Percentiles rank a stretch among this genome's conserved stretches.
Evolutionary conservation across 2,113 vertebrate genomes (phyloP).

Genomic region (Dicerorhinus sumatrensis): DNA sequence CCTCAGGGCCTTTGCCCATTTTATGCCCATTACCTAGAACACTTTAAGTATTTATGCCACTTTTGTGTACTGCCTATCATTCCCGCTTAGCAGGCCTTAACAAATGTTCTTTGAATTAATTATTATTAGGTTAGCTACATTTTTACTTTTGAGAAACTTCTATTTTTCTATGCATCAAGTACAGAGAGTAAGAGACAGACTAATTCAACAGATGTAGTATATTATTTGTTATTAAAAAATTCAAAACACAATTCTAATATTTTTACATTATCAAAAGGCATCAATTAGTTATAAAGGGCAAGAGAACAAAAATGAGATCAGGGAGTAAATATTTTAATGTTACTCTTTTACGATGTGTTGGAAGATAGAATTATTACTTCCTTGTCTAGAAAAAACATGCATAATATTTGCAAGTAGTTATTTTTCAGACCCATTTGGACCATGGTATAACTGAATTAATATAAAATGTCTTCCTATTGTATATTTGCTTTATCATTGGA

Average conservation of each 20-base stretch:
- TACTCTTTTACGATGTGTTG: neutral
- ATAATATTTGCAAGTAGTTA: neutral
- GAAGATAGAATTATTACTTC: slow-evolving; percentile 19
- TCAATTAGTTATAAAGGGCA: neutral
- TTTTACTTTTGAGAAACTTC: slow-evolving; percentile 11
- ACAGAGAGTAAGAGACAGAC: neutral
- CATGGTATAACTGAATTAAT: neutral
- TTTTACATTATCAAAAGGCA: slow-evolving; percentile 15
- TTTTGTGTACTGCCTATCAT: neutral
- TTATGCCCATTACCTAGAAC: neutral
- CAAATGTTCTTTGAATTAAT: slow-evolving; percentile 34
- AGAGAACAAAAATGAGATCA: slow-evolving; percentile 34
- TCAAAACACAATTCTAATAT: slow-evolving; percentile 14
- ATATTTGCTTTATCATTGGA: neutral
- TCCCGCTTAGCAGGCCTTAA: neutral
- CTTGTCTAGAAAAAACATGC: neutral
- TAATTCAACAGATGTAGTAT: neutral
- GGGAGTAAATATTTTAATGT: slow-evolving; percentile 9
- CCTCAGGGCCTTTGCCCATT: neutral
- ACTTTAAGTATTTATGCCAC: neutral
- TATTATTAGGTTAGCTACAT: slow-evolving; percentile 29
- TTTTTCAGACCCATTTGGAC: slow-evolving; percentile 11
- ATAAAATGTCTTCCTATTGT: slow-evolving; percentile 18
- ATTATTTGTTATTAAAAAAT: neutral
- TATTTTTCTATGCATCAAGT: slow-evolving; percentile 7